phyloP scores from a whole-genome alignment of 2,888 invertebrate species.

The Lasioglossum calceatum region DNA sequence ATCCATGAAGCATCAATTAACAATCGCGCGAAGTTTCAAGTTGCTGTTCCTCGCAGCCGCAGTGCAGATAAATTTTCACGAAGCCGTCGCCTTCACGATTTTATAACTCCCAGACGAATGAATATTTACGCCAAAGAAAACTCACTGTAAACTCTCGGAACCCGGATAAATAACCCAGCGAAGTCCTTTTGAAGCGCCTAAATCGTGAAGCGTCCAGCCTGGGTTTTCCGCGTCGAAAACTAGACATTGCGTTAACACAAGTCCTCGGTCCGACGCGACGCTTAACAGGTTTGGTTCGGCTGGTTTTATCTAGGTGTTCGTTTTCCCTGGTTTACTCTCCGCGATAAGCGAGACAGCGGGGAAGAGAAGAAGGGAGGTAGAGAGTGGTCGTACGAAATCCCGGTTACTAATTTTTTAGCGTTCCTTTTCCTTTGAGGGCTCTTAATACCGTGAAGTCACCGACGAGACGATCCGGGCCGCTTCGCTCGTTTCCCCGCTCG shows the following conservation, averaged over 20 bases:
- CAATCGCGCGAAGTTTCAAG: neutral
- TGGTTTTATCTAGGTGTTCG: neutral
- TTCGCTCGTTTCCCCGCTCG: neutral
- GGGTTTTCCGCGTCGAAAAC: neutral
- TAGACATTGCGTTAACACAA: neutral
- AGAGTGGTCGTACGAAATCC: neutral
- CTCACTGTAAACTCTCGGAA: neutral
- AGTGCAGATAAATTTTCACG: neutral
- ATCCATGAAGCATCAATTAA: neutral
- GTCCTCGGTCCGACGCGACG: neutral
- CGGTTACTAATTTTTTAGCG: conserved; percentile 3
- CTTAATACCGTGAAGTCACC: conserved; percentile 17
- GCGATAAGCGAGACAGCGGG: neutral
- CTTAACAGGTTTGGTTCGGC: neutral
- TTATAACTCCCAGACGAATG: too few relatives aligned
- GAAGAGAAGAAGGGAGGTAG: neutral
- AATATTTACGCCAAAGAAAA: neutral
- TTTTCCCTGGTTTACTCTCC: neutral
- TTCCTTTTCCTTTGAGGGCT: conserved; percentile 16
- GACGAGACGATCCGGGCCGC: neutral
- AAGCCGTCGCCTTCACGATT: neutral
- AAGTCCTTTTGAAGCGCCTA: neutral
- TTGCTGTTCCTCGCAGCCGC: neutral
- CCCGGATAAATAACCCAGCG: neutral
- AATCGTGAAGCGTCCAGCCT: neutral